Base-by-base conservation (phyloP, 2,113 vertebrate species). In the Heterotis niloticus region DNA sequence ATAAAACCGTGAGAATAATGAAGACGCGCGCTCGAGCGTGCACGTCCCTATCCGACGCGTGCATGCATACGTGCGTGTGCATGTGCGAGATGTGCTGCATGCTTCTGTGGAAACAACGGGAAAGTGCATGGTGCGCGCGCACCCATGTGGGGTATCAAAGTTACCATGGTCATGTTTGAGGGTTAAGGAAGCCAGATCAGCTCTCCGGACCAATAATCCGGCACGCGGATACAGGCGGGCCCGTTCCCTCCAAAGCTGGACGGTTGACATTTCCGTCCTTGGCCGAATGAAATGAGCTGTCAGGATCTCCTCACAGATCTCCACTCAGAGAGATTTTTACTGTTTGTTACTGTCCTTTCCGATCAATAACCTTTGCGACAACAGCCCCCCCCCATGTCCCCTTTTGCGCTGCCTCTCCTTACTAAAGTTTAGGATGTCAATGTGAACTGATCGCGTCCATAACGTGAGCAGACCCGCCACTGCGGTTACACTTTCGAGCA, bases 1-100 rank as follows among this genome's bases (percentile, higher is more conserved):
- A 84, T 82, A 34, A 83, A 82, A 84, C 78, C 44, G 80, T 73
- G 77, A 78, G 79, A 59, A 78, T 79, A 7, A 34, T 73, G 78
- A 78, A 52, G 64, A 78, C 70, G 28, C 20, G n/a, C 66, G 57
- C 14, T 60, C 60, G 17, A 77, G 74, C 80, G 80, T 82, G 80
- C 73, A 81, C 5, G 80, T 66, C 84, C 75, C 74, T 79, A 78
- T 75, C 79, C 76, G 59, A 76, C 5, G 78, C 57, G 75, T 73
- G 29, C 64, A 44, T 80, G 34, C 65, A 10, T 59, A 59, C 12
- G 57, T 59, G 57, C 57, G 12, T 59, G 57, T 59, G 12, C 9
- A 59, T 62, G 59, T 44, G 34, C 7, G 34, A 7, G 34, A 7
- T 44, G 7, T 44, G 34, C 34, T 44, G 34, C 34, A 44, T 44